Evolutionary conservation across 1,140 invertebrate species (phyloP).

Genomic region (Lucilia cuprina): DNA sequence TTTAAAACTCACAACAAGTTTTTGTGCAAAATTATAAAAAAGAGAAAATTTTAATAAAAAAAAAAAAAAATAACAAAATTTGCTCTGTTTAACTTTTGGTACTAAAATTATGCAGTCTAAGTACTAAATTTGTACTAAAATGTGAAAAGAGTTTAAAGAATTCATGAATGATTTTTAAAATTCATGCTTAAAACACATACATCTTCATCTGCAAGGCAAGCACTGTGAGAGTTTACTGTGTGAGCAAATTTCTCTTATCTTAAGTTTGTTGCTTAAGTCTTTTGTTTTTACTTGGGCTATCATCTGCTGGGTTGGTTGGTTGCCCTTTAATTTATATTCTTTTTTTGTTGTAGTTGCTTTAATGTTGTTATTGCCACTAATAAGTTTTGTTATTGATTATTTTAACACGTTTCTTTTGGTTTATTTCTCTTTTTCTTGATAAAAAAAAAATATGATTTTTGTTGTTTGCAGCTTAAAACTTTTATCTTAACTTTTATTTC

Average conservation of each 20-base stretch:
- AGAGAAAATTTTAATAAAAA: neutral
- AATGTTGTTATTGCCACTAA: neutral
- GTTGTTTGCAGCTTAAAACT: too few species aligned
- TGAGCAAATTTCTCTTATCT: neutral
- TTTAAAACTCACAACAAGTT: neutral
- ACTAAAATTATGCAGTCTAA: slow-evolving; percentile 1
- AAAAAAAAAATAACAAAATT: neutral
- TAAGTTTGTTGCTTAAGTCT: slow-evolving; percentile 39
- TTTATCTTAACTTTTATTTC: neutral
- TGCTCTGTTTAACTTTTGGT: neutral
- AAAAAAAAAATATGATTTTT: too few species aligned
- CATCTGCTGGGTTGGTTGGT: neutral
- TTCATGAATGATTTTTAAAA: slow-evolving; percentile 19
- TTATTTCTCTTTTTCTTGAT: neutral
- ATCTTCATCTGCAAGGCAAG: neutral
- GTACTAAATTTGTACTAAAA: neutral
- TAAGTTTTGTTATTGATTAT: neutral
- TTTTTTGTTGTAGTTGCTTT: neutral
- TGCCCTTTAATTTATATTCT: neutral
- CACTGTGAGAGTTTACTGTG: neutral
- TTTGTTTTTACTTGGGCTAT: neutral
- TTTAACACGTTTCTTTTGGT: neutral
- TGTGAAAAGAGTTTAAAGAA: neutral
- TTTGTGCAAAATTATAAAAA: neutral
- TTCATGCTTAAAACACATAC: neutral